These are phyloP conservation scores for Cavia aperea DNA, from an alignment of 2,113 vertebrate species.

Conservation along the genomic window DNA sequence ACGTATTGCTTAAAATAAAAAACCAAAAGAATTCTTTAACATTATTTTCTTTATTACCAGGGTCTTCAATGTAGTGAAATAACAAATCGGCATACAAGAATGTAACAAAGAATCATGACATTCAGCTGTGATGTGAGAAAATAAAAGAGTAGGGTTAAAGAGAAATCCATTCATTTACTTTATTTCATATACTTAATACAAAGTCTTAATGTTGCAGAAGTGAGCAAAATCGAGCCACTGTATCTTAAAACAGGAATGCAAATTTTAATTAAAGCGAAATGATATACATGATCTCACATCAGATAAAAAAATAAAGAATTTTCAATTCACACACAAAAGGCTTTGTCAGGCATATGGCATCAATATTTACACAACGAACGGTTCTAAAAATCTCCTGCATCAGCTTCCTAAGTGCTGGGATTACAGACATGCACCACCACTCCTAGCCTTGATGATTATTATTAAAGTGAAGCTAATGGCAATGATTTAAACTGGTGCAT, in stretches of 20 bases:
- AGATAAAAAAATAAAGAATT: no score
- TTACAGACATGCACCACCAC: not conserved
- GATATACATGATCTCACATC: no score
- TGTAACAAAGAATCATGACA: slow-evolving; percentile 20
- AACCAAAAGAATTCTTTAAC: not conserved
- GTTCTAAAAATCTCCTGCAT: not conserved
- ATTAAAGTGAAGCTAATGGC: not conserved
- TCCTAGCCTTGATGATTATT: not conserved
- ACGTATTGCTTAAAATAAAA: not conserved
- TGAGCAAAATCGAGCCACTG: not conserved
- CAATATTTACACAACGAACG: no score
- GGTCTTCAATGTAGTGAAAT: not conserved
- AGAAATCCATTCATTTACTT: not conserved
- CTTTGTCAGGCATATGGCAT: no score
- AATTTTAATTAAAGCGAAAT: not conserved
- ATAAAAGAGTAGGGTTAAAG: slow-evolving; percentile 12
- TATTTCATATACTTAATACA: not conserved
- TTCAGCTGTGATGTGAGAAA: slow-evolving; percentile 4
- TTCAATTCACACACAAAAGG: no score
- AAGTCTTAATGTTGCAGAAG: not conserved
- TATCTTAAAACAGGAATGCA: not conserved
- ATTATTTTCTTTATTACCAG: not conserved
- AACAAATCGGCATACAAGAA: not conserved
- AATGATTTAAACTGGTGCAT: not conserved
- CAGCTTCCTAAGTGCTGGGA: not conserved